A percentile compares a stretch with the other conserved stretches of the same genome.
Evolutionary conservation across 2,888 invertebrate species (phyloP).

Genomic region (Scaptomyza parva): DNA sequence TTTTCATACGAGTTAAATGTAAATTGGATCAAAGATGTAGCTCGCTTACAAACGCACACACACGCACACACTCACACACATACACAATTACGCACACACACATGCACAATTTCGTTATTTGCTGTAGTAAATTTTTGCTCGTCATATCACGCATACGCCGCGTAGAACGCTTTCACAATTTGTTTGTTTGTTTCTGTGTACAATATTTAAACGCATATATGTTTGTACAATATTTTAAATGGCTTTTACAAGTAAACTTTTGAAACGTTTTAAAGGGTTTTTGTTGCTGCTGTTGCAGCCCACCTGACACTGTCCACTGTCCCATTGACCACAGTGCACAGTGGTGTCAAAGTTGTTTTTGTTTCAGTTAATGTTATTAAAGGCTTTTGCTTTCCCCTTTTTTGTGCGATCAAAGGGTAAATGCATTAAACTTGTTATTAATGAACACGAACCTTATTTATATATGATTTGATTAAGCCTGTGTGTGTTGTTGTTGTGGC

Average conservation of each 20-base stretch:
- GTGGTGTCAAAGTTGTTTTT: background rate
- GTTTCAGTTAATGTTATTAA: background rate
- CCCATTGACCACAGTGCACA: background rate
- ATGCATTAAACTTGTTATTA: conserved; percentile 2
- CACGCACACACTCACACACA: conserved; percentile 16
- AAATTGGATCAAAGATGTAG: conserved; percentile 58
- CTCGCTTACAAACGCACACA: conserved; percentile 9
- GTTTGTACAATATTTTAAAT: too few relatives aligned
- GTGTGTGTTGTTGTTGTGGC: too few relatives aligned
- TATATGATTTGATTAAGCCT: conserved; percentile 17
- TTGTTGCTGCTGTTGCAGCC: too few relatives aligned
- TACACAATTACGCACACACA: conserved; percentile 7
- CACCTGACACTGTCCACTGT: too few relatives aligned
- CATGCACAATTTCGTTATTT: conserved; percentile 22
- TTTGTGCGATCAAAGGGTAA: too few relatives aligned
- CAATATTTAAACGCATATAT: too few relatives aligned
- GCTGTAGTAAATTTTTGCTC: conserved; percentile 45
- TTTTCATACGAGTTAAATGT: conserved; percentile 57
- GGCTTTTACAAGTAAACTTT: too few relatives aligned
- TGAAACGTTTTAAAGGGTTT: too few relatives aligned
- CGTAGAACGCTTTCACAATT: too few relatives aligned
- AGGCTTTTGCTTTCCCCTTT: too few relatives aligned
- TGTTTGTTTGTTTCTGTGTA: too few relatives aligned
- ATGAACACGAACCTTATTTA: conserved; percentile 18
- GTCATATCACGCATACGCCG: conserved; percentile 48